Conservation (phyloP, 2,797 vertebrate species). For the Morelia viridis region DNA sequence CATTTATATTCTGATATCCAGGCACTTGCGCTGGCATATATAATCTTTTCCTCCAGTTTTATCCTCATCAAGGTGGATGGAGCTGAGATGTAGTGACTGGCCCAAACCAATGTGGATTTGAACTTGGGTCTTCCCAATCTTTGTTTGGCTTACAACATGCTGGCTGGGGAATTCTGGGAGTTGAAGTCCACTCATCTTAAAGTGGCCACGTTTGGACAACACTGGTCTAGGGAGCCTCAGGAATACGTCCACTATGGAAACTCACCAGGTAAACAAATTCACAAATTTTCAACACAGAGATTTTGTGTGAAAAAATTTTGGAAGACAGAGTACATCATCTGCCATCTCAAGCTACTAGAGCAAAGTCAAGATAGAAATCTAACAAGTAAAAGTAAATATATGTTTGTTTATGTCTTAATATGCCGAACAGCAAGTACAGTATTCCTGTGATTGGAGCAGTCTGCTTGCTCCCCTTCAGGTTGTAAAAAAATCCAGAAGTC, state of each 20-base stretch:
- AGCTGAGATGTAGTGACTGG: background rate
- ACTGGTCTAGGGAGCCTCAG: background rate
- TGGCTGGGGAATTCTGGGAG: too few species aligned
- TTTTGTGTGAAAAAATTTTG: background rate
- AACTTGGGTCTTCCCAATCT: background rate
- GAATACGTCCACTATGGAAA: background rate
- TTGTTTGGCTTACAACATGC: background rate
- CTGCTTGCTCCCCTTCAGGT: background rate
- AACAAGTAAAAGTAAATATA: conserved; percentile 28
- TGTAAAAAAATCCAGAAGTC: background rate
- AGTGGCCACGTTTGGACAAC: too few species aligned
- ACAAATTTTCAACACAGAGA: background rate
- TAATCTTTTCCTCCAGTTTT: background rate
- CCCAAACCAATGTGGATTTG: background rate
- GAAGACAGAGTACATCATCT: background rate
- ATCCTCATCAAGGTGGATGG: background rate
- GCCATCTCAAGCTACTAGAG: background rate
- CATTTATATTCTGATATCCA: background rate
- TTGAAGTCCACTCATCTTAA: too few species aligned
- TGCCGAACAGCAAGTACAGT: conserved; percentile 27
- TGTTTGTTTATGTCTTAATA: conserved; percentile 61
- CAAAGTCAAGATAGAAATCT: background rate
- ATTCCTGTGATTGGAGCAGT: conserved; percentile 24
- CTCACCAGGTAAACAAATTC: background rate
- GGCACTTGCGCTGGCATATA: background rate